Base-by-base conservation (phyloP, 2,797 vertebrate species). In the Urophycis tenuis region DNA sequence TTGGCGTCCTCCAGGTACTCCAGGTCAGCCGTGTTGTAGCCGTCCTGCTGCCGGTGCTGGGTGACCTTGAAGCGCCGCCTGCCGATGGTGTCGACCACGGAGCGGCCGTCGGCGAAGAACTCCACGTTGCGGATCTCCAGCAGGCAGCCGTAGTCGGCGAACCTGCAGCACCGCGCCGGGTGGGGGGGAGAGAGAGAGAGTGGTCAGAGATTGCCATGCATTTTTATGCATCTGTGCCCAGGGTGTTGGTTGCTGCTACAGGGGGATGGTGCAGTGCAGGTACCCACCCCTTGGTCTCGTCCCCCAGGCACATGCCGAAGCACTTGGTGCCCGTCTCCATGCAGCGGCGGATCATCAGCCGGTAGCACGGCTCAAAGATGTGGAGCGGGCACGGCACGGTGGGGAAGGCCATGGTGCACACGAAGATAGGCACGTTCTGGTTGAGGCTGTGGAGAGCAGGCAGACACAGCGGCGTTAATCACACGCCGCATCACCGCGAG, bases 321-420 rank as follows among this genome's bases (percentile, higher is more conserved):
- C 94, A 92, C 83, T 94, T 96, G 89, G 95, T 97, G 83, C 96
- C 96, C 0, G 94, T 96, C 90, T 98, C 96, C 92, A 96, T 95
- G 86, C 95, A 96, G 80, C 96, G 92, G 88, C 95, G 93, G 83
- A 97, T 95, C 96, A 96, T 97, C 77, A 98, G 93, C 33, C 94
- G 89, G 86, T 97, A 98, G 79, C 93, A 94, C 39, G 96, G 96
- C 89, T 98, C 97, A 73, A 96, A 98, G 85, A 97, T 93, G 32
- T 97, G 96, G 82, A 97, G 94, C 0, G 94, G 96, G 82, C 96
- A 97, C 5, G 95, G 94, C 79, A 98, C 94, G 1, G 96, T 95
- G 86, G 96, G 96, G 90, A 97, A 97, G 87, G 96, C 95, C 95
- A 97, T 95, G 80, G 96, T 96, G 80, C 96, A 97, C 81, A 97